Conservation (phyloP, 2,888 invertebrate species). For the Penaeus monodon region DNA sequence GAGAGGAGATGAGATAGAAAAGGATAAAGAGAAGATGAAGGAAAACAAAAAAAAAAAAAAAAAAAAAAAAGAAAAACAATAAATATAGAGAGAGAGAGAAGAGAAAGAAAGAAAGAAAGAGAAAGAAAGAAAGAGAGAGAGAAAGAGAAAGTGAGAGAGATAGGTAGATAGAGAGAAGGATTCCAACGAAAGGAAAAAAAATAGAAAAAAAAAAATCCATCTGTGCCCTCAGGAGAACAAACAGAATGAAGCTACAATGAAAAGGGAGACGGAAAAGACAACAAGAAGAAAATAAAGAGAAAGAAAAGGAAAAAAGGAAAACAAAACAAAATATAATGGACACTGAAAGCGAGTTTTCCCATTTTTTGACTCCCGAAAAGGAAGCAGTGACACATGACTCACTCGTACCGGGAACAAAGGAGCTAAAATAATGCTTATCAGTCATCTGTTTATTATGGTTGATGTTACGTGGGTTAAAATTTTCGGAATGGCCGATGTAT, state of each 20-base stretch:
- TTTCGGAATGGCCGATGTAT: too few relatives aligned
- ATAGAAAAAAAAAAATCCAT: too few relatives aligned
- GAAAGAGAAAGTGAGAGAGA: not conserved
- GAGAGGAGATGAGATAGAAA: too few relatives aligned
- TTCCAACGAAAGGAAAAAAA: too few relatives aligned
- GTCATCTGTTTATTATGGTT: too few relatives aligned
- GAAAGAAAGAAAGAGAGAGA: not conserved
- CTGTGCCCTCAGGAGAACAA: too few relatives aligned
- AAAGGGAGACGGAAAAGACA: not conserved
- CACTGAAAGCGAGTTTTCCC: not conserved
- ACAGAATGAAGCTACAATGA: not conserved
- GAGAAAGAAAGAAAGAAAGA: slow-evolving; percentile 9
- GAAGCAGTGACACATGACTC: too few relatives aligned
- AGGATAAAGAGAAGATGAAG: not conserved
- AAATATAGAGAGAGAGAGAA: slow-evolving; percentile 4
- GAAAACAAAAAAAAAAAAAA: not conserved
- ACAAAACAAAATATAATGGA: not conserved
- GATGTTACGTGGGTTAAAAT: too few relatives aligned
- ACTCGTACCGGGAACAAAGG: too few relatives aligned
- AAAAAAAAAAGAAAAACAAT: not conserved
- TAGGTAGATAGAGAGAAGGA: not conserved
- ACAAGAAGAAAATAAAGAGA: not conserved
- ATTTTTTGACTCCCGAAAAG: too few relatives aligned
- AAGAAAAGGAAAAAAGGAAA: not conserved
- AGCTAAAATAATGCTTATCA: too few relatives aligned